Evolutionary conservation across 2,888 invertebrate species (phyloP).

Genomic region (Sepiola atlantica): DNA sequence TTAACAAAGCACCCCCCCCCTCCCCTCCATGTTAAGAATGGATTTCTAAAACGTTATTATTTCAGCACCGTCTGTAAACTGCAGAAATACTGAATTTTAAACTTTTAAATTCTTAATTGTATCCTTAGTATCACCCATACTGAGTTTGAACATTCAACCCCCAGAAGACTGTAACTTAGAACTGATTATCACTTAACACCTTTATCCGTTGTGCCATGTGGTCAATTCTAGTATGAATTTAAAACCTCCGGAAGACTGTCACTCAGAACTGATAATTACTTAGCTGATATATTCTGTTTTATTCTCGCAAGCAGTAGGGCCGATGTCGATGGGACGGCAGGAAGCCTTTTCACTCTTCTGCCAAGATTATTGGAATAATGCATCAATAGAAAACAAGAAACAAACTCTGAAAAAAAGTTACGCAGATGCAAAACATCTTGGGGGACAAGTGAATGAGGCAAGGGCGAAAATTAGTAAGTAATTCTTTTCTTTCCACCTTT

Average conservation of each 20-base stretch:
- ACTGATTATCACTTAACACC: no score
- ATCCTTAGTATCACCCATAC: no score
- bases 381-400: constrained; percentile 72
- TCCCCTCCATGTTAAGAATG: no score
- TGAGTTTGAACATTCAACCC: no score
- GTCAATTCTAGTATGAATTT: neutral
- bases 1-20: no score
- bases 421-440: constrained; percentile 72
- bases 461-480: constrained; percentile 71
- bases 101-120: no score
- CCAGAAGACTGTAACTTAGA: no score
- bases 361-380: constrained; percentile 70
- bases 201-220: no score
- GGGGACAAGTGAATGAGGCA: constrained; percentile 71
- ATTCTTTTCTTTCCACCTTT: neutral
- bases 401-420: constrained; percentile 69
- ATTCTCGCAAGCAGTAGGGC: constrained; percentile 67
- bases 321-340: constrained; percentile 73
- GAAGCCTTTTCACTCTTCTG: constrained; percentile 75
- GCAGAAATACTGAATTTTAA: no score
- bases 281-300: neutral
- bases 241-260: neutral
- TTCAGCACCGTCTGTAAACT: no score
- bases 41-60: no score
- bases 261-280: neutral